Evolutionary conservation across 2,113 vertebrate genomes (phyloP), one percentile per base, ranked within the genome.

Genomic region (Mirounga angustirostris): DNA sequence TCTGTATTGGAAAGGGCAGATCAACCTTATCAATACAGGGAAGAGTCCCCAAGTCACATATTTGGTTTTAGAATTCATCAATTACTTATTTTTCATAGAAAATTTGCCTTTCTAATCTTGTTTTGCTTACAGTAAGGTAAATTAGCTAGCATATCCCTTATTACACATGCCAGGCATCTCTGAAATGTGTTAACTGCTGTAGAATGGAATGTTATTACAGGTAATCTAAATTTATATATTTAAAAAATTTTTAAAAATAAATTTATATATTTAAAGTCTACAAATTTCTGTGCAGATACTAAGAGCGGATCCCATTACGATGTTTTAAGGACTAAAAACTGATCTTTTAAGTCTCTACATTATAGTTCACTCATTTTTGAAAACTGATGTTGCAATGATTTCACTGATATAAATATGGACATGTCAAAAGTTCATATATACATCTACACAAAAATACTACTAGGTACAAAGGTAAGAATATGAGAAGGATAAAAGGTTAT

Each of bases 251-350:
- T 46, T 46, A 9, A 9, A 46, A 46, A 46, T 71, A 93, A 91
- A 85, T 30, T 43, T 76, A 84, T 46, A 16, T 30, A 73, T 61
- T 22, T 86, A 61, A 89, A 91, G 50, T 40, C 26, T 87, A 33
- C 54, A 96, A 91, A 73, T 71, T 63, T 97, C 50, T 87, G 18
- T 84, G 54, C 56, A 73, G 73, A 67, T 74, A 54, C 58, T 69
- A 54, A 92, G 18, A 95, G 54, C 4, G 22, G 46, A 93, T 36
- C 4, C 33, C 9, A 83, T 12, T 63, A 59, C 67, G 59, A 63
- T 73, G 33, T 81, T 88, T 92, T 95, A 87, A 94, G 33, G 28
- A 87, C 33, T 74, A 80, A 95, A 95, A 93, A 89, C 12, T 71
- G 54, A 91, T 61, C 22, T 73, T 79, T 91, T 46, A 91, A 81